A percentile compares a stretch with the other conserved stretches of the same genome.
Conservation (phyloP, 2,797 vertebrate species). For the Linurgus olivaceus region DNA sequence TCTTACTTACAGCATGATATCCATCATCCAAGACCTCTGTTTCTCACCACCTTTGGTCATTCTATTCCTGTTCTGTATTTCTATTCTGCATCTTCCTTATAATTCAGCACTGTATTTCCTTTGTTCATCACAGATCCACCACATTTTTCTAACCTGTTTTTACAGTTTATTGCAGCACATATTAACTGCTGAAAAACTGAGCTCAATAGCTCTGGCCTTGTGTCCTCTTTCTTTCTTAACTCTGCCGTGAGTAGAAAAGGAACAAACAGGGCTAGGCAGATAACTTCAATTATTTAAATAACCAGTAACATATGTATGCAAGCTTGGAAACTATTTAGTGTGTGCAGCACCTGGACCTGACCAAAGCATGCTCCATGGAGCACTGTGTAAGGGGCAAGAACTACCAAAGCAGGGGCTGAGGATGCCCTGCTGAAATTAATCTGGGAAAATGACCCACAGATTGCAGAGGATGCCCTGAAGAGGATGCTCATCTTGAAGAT, state of each 20-base stretch:
- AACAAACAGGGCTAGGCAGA: background rate
- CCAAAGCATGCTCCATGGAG: background rate
- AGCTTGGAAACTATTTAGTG: background rate
- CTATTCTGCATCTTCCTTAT: background rate
- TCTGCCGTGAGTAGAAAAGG: background rate
- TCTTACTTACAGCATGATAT: background rate
- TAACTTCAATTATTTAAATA: background rate
- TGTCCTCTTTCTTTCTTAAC: background rate
- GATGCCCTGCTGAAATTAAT: background rate
- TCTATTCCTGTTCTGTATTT: background rate
- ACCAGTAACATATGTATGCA: accelerated
- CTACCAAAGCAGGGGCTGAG: background rate
- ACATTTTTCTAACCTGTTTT: background rate
- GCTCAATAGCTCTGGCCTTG: background rate
- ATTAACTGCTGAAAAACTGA: background rate
- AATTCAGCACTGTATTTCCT: background rate
- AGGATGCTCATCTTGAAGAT: background rate
- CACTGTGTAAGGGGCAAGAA: background rate
- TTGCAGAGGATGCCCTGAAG: background rate
- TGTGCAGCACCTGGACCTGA: background rate
- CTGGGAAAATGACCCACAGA: background rate
- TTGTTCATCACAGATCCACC: background rate
- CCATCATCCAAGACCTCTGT: background rate
- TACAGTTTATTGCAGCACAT: background rate
- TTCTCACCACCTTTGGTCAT: background rate